phyloP scores from a whole-genome alignment of 2,113 vertebrate genomes.

The Catagonus wagneri region DNA sequence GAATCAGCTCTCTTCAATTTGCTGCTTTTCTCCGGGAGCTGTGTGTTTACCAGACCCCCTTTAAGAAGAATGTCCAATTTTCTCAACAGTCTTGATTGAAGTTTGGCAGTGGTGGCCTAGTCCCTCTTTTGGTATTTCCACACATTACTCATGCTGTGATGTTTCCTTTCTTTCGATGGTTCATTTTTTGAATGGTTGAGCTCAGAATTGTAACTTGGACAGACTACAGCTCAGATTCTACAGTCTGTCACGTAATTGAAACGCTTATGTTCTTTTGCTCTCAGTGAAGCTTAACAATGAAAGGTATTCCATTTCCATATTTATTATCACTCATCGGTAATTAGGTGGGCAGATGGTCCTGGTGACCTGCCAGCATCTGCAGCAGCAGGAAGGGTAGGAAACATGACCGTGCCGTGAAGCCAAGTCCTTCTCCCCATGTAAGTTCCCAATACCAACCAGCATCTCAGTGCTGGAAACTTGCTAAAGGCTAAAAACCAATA shows the following conservation, averaged over 20 bases:
- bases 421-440: not conserved
- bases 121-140: not conserved
- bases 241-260: constrained; percentile 46
- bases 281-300: constrained; percentile 53
- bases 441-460: not conserved
- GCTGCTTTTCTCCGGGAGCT: not conserved
- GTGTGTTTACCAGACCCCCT: not conserved
- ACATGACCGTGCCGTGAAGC: not conserved
- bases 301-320: not conserved
- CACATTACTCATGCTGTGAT: not conserved
- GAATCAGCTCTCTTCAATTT: not conserved
- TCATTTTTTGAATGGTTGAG: not conserved
- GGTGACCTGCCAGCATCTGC: not conserved
- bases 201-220: constrained; percentile 7
- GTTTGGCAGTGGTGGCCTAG: not conserved
- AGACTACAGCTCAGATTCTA: not conserved
- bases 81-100: not conserved
- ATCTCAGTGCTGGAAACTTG: not conserved
- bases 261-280: not conserved
- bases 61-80: not conserved
- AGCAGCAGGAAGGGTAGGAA: not conserved
- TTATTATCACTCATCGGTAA: not conserved
- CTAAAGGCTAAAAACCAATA: not conserved
- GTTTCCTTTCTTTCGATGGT: not conserved
- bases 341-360: not conserved